phyloP scores from a whole-genome alignment of 2,113 vertebrate species.

The Phycodurus eques region DNA sequence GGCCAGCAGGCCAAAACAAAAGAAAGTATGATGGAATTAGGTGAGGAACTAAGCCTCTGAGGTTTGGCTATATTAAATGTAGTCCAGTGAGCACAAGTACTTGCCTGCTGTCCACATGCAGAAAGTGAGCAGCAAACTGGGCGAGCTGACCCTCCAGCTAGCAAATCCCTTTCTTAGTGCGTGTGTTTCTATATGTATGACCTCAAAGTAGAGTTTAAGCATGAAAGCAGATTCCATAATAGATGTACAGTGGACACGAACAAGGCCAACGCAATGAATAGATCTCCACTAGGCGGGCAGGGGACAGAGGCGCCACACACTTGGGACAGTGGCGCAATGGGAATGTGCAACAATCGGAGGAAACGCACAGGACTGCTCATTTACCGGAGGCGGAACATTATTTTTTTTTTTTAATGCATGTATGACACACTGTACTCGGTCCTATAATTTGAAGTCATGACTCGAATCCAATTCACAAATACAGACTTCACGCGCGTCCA shows the following conservation, averaged over 20 bases:
- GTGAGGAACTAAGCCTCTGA: too few relatives aligned
- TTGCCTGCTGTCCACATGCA: constrained; percentile 4
- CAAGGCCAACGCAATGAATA: constrained; percentile 11
- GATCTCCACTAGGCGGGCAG: constrained; percentile 6
- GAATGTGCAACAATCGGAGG: constrained; percentile 44
- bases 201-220: constrained; percentile 38
- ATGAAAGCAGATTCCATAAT: constrained; percentile 31
- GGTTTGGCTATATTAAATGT: too few relatives aligned
- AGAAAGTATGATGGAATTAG: too few relatives aligned
- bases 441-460: background rate
- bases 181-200: constrained; percentile 26
- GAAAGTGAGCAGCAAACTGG: constrained; percentile 16
- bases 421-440: constrained; percentile 3
- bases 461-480: background rate
- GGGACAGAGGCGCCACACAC: background rate
- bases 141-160: constrained; percentile 53
- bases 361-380: constrained; percentile 35
- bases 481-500: background rate
- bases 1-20: too few relatives aligned
- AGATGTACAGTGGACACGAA: constrained; percentile 15
- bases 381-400: constrained; percentile 31
- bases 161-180: constrained; percentile 18
- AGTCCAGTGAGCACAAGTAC: background rate
- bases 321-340: constrained; percentile 11
- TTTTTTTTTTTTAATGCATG: constrained; percentile 8